Conservation (phyloP, 2,113 vertebrate genomes). For the Hippolais icterina region DNA sequence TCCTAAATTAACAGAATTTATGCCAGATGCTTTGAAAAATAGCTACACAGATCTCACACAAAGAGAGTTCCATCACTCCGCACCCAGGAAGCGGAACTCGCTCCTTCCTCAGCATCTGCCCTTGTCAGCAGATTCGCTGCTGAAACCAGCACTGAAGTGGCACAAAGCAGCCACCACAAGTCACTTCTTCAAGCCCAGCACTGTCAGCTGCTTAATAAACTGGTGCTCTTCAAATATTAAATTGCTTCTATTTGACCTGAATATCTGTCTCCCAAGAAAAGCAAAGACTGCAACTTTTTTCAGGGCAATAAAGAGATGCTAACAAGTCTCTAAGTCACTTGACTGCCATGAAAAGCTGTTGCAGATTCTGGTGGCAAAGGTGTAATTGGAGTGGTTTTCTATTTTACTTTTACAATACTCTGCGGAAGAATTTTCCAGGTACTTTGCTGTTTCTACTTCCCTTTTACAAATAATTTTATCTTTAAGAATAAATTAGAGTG, state of each 20-base stretch:
- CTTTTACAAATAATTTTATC: neutral
- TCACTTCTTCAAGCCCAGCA: neutral
- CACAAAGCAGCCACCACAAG: neutral
- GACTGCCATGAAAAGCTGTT: neutral
- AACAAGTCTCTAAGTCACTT: neutral
- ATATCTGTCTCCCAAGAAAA: neutral
- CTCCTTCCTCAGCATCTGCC: neutral
- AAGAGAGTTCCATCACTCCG: neutral
- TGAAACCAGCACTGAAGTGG: neutral
- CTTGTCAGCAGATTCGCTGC: rapidly evolving
- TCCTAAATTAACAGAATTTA: neutral
- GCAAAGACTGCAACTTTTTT: neutral
- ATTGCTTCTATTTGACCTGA: slow-evolving; percentile 11
- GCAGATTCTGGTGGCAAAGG: neutral
- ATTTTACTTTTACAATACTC: neutral
- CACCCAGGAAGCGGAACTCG: neutral
- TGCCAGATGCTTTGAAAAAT: neutral
- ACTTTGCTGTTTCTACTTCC: neutral
- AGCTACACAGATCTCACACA: neutral
- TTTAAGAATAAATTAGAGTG: neutral
- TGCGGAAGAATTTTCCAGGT: neutral
- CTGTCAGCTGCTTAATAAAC: neutral
- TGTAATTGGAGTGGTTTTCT: neutral
- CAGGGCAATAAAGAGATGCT: neutral
- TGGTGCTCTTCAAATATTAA: neutral